Evolutionary conservation across 2,888 invertebrate genomes (phyloP), one percentile per base, ranked within the genome.

Genomic region (Tupiocoris notatus): DNA sequence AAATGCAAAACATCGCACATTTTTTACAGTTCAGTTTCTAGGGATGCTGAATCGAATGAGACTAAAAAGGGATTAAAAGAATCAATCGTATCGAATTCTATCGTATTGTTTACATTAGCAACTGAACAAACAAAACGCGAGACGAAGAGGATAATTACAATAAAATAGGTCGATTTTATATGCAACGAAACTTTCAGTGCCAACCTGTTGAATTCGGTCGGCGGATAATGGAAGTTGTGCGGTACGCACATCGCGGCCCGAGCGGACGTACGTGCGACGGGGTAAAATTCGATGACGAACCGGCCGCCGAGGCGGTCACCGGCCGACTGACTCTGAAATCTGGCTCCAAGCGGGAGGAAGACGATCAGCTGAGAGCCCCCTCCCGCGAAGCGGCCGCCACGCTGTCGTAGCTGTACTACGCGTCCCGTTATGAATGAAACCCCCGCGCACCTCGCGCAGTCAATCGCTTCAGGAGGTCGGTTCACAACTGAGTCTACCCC

Each of bases 391-490:
- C 39, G 12, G 39, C 73, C 65, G 22, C 65, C 25, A 65, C 65
- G 59, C 65, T 57, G 17, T 65, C 78, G 59, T 18, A 17, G 22
- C 57, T 25, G 57, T 75, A 65, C 61, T 63, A 67, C 68, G 63
- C 68, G 75, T 59, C 59, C 76, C 70, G 74, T 77, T 77, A 76
- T 77, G 75, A 67, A 77, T 70, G 70, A 65, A 65, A 74, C 57
- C 66, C 68, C 65, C 73, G 77, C 59, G 64, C 63, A 64, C 70
- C 66, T 23, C 65, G 54, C 63, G 68, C 23, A 54, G 54, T 17
- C 77, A 39, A n/a, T n/a, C n/a, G n/a, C n/a, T n/a, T n/a, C n/a
- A n/a, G n/a, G n/a, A n/a, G 21, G 23, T 21, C 59, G 59, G n/a
- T 18, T n/a, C n/a, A 18, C 25, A n/a, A 12, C 62, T 62, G 12